A percentile compares a stretch with the other conserved stretches of the same genome.
Evolutionary conservation across 2,113 vertebrate genomes (phyloP).

Genomic region (Delphinus delphis): DNA sequence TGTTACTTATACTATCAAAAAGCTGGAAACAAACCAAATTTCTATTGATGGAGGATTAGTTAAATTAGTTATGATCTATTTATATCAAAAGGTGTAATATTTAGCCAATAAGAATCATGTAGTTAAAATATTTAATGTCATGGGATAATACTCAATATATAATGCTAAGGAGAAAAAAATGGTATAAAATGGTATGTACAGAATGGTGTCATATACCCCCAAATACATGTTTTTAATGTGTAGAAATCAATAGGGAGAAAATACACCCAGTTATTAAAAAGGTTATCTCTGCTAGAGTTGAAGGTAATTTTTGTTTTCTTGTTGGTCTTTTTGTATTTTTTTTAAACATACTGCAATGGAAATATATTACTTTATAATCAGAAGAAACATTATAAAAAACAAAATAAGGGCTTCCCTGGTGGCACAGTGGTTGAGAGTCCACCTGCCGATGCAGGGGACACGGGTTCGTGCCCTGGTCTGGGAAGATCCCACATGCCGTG

Average conservation of each 20-base stretch:
- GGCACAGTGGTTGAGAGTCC: no score
- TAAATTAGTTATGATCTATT: slow-evolving; percentile 17
- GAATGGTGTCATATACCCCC: background rate
- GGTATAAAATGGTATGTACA: background rate
- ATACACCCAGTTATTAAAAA: background rate
- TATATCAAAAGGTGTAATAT: background rate
- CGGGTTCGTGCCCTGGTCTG: no score
- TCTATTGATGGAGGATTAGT: background rate
- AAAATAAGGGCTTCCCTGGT: background rate
- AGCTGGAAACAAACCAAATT: background rate
- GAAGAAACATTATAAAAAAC: background rate
- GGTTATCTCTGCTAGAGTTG: background rate
- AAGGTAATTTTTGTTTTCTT: slow-evolving; percentile 41
- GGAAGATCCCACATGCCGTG: no score
- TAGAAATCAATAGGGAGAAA: background rate
- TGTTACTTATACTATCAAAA: background rate
- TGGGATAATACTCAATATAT: background rate
- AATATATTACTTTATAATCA: background rate
- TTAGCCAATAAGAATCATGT: slow-evolving; percentile 18
- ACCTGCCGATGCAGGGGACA: no score
- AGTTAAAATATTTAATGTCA: slow-evolving; percentile 31
- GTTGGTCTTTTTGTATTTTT: background rate
- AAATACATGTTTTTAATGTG: background rate
- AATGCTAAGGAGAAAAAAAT: background rate
- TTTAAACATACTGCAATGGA: background rate